Evolutionary conservation across 2,888 invertebrate species (phyloP).

Genomic region (Belgica antarctica): DNA sequence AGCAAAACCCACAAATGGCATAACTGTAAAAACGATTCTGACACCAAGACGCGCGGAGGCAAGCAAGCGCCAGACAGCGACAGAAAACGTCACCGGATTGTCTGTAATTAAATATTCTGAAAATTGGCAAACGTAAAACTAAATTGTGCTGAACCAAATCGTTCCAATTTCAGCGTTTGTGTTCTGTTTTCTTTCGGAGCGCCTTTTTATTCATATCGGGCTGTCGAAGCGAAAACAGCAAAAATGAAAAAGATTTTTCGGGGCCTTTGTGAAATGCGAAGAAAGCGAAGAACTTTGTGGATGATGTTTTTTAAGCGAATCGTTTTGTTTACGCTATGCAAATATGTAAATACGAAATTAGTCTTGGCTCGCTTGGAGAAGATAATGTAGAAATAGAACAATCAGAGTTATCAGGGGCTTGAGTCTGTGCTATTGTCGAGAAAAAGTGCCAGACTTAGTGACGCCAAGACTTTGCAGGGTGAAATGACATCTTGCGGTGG

Average conservation of each 20-base stretch:
- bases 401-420: too few relatives aligned
- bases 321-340: constrained; percentile 30
- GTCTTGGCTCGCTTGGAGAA: background rate
- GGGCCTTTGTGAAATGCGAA: too few relatives aligned
- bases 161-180: background rate
- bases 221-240: background rate
- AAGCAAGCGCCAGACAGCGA: constrained; percentile 38
- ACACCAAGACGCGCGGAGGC: background rate
- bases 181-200: background rate
- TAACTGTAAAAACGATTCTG: background rate
- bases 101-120: constrained; percentile 42
- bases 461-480: too few relatives aligned
- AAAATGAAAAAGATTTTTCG: too few relatives aligned
- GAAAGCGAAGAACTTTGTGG: too few relatives aligned
- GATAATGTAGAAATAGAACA: too few relatives aligned
- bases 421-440: too few relatives aligned
- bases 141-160: constrained; percentile 37
- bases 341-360: constrained; percentile 35
- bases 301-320: background rate
- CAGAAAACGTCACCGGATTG: constrained; percentile 37
- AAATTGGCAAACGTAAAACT: constrained; percentile 39
- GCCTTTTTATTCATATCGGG: background rate
- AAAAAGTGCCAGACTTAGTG: too few relatives aligned
- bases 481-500: too few relatives aligned
- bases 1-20: constrained; percentile 27